A percentile compares a stretch with the other conserved stretches of the same genome.
Evolutionary conservation across 2,888 invertebrate species (phyloP).

Genomic region (Eumacrocentrus americanus): DNA sequence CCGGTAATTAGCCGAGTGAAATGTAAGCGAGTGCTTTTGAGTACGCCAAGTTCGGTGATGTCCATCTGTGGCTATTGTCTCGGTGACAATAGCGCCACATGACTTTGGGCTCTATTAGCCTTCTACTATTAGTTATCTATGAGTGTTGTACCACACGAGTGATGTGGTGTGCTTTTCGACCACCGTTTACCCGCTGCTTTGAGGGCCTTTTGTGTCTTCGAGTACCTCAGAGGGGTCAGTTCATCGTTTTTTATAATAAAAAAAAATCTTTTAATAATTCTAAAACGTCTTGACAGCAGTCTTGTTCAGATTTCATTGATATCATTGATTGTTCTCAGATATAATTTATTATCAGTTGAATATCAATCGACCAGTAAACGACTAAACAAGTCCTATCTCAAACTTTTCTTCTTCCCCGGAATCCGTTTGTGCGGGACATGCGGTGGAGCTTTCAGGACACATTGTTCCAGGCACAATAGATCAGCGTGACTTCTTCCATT

Average conservation of each 20-base stretch:
- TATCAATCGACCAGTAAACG: too few species aligned
- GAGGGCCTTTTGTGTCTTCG: not conserved
- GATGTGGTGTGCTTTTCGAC: not conserved
- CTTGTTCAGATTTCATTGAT: too few species aligned
- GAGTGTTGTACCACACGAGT: constrained; percentile 12
- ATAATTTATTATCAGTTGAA: too few species aligned
- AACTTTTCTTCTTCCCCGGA: too few species aligned
- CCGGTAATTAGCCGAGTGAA: constrained; percentile 32
- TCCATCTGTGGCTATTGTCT: constrained; percentile 37
- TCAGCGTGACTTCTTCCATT: constrained; percentile 40
- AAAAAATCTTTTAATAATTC: too few species aligned
- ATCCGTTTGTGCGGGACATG: too few species aligned
- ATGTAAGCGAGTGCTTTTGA: constrained; percentile 14
- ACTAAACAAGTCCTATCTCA: too few species aligned
- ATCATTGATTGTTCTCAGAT: too few species aligned
- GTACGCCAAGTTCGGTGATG: constrained; percentile 25
- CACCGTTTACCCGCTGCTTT: not conserved
- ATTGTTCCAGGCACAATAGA: constrained; percentile 33
- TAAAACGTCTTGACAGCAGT: too few species aligned
- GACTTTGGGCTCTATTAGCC: constrained; percentile 50
- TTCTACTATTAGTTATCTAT: constrained; percentile 18
- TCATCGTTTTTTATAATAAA: too few species aligned
- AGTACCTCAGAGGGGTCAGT: too few species aligned
- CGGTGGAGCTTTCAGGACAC: too few species aligned
- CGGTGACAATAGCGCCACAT: constrained; percentile 42